Percentiles rank a stretch among this genome's conserved stretches.
Conservation (phyloP, 2,113 vertebrate genomes). For the Pseudorectes ferrugineus region DNA sequence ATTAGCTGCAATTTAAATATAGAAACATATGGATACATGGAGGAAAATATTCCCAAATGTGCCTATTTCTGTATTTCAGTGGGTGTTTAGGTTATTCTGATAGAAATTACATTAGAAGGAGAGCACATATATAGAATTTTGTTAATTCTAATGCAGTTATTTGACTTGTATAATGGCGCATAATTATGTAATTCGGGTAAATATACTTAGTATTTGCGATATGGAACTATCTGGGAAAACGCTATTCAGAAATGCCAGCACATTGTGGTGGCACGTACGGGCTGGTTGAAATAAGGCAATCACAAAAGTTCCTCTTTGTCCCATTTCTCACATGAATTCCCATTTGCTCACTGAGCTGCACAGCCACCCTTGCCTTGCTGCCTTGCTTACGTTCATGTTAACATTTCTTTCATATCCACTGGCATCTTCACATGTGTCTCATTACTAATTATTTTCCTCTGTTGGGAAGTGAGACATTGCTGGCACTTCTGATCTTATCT, state of each 20-base stretch:
- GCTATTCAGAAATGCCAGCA: background rate
- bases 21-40: background rate
- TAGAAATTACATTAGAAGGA: background rate
- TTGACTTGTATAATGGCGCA: slow-evolving; percentile 32
- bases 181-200: slow-evolving; percentile 40
- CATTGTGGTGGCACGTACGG: background rate
- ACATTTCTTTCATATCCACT: background rate
- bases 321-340: background rate
- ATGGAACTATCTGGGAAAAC: background rate
- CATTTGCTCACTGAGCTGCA: background rate
- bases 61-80: slow-evolving; percentile 32
- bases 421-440: background rate
- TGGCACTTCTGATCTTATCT: background rate
- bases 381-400: background rate
- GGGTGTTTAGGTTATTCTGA: slow-evolving; percentile 15
- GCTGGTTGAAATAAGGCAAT: background rate
- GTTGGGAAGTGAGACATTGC: background rate
- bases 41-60: background rate
- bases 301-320: background rate
- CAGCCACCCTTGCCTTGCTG: background rate
- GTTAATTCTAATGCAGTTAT: slow-evolving; percentile 39
- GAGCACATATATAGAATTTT: slow-evolving; percentile 18
- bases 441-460: background rate
- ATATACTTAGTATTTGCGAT: slow-evolving; percentile 19
- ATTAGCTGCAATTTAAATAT: slow-evolving; percentile 19